Evolutionary conservation across 2,888 invertebrate species (phyloP).

Genomic region (Drosophila paucipuncta): DNA sequence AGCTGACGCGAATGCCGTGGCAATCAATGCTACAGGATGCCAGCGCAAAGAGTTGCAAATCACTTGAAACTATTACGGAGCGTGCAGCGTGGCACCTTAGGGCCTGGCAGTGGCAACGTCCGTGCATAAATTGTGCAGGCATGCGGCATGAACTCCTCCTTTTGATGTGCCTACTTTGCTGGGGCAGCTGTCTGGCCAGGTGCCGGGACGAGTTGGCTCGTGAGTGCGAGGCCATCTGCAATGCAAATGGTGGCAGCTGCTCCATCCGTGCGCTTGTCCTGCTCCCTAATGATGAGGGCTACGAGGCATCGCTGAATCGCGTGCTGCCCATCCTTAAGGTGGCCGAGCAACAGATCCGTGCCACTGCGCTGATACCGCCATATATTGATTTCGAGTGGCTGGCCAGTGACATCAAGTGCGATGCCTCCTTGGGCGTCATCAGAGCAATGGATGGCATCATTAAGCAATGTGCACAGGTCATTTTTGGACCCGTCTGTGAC

Average conservation of each 20-base stretch:
- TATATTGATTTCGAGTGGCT: constrained; percentile 88
- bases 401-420: constrained; percentile 90
- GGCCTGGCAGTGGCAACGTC: background rate
- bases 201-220: constrained; percentile 80
- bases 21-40: constrained; percentile 19
- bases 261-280: constrained; percentile 89
- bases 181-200: constrained; percentile 38
- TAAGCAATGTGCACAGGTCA: constrained; percentile 90
- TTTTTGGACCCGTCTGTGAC: constrained; percentile 93
- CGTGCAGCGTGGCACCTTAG: background rate
- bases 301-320: constrained; percentile 87
- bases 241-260: constrained; percentile 84
- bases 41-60: constrained; percentile 11
- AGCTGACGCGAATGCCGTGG: constrained; percentile 27
- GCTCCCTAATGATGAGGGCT: constrained; percentile 87
- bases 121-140: constrained; percentile 9
- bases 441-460: constrained; percentile 90
- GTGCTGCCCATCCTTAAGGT: constrained; percentile 88
- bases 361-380: constrained; percentile 87
- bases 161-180: constrained; percentile 42
- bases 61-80: constrained; percentile 22
- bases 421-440: constrained; percentile 90
- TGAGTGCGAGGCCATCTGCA: constrained; percentile 81
- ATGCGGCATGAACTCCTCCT: constrained; percentile 28
- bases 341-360: constrained; percentile 87